Conservation (phyloP, 23 tunicate species). For the Ascidia mentula region DNA sequence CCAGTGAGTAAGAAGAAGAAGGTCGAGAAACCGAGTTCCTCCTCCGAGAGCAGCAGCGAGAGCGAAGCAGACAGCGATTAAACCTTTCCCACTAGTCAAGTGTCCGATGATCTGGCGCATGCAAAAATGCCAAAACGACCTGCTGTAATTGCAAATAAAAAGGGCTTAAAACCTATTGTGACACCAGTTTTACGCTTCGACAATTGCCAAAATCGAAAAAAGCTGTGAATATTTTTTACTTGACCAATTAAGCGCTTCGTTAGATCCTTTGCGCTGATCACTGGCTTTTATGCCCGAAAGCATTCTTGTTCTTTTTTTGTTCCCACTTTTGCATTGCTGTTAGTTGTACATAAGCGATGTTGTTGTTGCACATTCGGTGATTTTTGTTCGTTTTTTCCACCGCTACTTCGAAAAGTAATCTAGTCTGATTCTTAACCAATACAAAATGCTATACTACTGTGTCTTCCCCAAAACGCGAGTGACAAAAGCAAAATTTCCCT, state of each 20-base stretch:
- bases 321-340: conserved; percentile 1
- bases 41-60: conserved; percentile 29
- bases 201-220: neutral
- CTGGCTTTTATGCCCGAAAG: conserved; percentile 9
- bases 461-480: neutral
- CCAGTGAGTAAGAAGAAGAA: conserved; percentile 17
- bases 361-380: conserved; percentile 13
- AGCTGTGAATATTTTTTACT: conserved; percentile 11
- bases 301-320: neutral
- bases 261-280: neutral
- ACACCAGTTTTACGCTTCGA: neutral
- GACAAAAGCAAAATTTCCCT: neutral
- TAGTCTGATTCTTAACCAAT: neutral
- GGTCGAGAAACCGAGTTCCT: conserved; percentile 19
- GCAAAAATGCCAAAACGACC: neutral
- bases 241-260: neutral
- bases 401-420: neutral
- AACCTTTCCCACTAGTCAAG: neutral
- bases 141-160: neutral
- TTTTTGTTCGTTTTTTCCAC: neutral
- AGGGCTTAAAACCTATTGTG: neutral
- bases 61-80: conserved; percentile 43
- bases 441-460: neutral
- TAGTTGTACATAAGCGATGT: conserved; percentile 10
- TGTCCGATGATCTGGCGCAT: no score